A percentile compares a stretch with the other conserved stretches of the same genome.
phyloP scores from a whole-genome alignment of 2,888 invertebrate species.

The Kuschelorhynchus macadamiae region DNA sequence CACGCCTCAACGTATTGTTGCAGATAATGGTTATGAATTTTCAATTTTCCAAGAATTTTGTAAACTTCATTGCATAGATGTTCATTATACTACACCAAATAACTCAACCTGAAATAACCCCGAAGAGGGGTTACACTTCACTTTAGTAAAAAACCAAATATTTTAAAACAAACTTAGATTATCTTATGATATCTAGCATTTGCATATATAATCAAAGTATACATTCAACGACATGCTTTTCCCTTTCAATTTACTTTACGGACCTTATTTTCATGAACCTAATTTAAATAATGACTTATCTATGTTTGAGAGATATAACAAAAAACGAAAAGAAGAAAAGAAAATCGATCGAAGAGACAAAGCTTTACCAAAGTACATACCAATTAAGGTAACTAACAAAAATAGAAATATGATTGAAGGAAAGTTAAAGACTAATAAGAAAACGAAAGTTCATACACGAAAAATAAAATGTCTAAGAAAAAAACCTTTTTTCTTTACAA shows the following conservation, averaged over 20 bases:
- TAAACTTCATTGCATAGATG: neutral
- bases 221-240: too few relatives aligned
- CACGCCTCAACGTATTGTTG: conserved; percentile 3
- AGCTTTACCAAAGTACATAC: neutral
- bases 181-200: too few relatives aligned
- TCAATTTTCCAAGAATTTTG: neutral
- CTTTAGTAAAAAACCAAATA: too few relatives aligned
- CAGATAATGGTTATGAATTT: conserved; percentile 11
- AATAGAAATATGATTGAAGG: neutral
- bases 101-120: neutral
- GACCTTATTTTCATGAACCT: too few relatives aligned
- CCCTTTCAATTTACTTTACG: too few relatives aligned
- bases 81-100: neutral
- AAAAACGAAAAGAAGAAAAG: neutral
- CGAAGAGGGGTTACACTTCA: too few relatives aligned
- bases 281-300: too few relatives aligned
- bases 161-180: neutral
- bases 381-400: neutral
- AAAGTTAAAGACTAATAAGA: neutral
- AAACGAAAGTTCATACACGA: neutral
- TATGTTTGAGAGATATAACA: too few relatives aligned
- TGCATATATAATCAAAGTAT: too few relatives aligned
- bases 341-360: neutral
- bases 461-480: conserved; percentile 1
- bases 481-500: neutral